phyloP scores from a whole-genome alignment of 2,888 invertebrate species.

The Chydorus sphaericus region DNA sequence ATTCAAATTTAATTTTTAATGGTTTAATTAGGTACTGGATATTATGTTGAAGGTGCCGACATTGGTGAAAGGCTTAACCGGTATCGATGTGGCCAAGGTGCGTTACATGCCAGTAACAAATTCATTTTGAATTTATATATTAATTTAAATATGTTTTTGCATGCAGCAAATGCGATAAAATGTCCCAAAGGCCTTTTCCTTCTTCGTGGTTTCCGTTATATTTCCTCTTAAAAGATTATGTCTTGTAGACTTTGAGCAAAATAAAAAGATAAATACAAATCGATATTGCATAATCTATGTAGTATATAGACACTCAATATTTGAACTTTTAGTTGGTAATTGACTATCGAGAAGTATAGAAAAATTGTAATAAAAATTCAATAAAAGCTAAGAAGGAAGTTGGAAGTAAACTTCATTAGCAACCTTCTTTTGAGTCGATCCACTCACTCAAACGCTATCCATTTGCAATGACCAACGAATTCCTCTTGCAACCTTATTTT shows the following conservation, averaged over 20 bases:
- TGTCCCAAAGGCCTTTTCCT: neutral
- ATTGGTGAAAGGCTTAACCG: slow-evolving; percentile 79
- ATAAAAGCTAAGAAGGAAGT: too few relatives aligned
- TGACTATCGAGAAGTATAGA: neutral
- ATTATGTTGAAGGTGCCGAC: slow-evolving; percentile 86
- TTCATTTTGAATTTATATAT: neutral
- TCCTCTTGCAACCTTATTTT: too few relatives aligned
- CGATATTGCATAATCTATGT: too few relatives aligned
- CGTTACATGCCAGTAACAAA: neutral
- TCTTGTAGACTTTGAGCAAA: too few relatives aligned
- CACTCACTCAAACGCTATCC: too few relatives aligned
- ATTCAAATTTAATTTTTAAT: too few relatives aligned
- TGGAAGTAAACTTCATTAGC: too few relatives aligned
- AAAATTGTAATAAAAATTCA: too few relatives aligned
- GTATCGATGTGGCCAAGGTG: slow-evolving; percentile 56
- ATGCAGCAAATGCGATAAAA: neutral
- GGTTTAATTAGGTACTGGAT: too few relatives aligned
- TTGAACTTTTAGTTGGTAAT: neutral
- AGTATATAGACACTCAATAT: neutral
- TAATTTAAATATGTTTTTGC: neutral
- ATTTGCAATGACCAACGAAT: too few relatives aligned
- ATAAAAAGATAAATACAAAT: too few relatives aligned
- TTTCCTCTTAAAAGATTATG: neutral
- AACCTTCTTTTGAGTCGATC: too few relatives aligned
- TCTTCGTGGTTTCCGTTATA: neutral